Evolutionary conservation across 1,140 invertebrate species (phyloP), one percentile per base, ranked within the genome.

Genomic region (Delia radicum): DNA sequence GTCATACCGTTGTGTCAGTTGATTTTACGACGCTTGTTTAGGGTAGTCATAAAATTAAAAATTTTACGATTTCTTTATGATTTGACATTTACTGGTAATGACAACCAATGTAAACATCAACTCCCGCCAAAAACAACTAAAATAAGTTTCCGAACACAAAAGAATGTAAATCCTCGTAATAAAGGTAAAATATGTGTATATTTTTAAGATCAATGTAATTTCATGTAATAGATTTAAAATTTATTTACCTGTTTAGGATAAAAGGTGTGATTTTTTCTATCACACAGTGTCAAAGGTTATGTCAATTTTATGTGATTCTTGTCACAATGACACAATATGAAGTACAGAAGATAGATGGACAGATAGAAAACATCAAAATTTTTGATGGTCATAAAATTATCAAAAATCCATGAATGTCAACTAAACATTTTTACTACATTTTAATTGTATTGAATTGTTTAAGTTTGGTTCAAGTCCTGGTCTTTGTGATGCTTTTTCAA

Each of bases 271-370:
- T 21, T 21, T 3, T 24, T 8, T 21, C n/a, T n/a, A n/a, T n/a
- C n/a, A n/a, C n/a, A n/a, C n/a, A 55, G 48, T 55, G 48, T 55
- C 48, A 55, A 55, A 55, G 48, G 48, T 55, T 55, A 55, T 55
- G 48, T 55, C 48, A 55, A 55, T 55, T 55, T 55, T 15, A 55
- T 55, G 48, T 8, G n/a, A 0, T 6, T 55, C 18, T 24, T 42
- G 37, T 42, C 37, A 13, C 6, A 42, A 42, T 42, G 37, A 42
- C 48, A 55, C 24, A 55, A 55, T 7, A 55, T 24, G 18, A n/a
- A 10, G 15, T 48, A 48, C 42, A 48, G 42, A 12, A n/a, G 31
- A 33, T 13, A 18, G 4, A 24, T 21, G 48, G 18, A 4, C 4
- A 48, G 48, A 21, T 2, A 55, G 7, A 15, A 21, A 24, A 55